Percentiles rank a stretch among this genome's conserved stretches.
Conservation (phyloP, 2,113 vertebrate genomes). For the Galemys pyrenaicus region DNA sequence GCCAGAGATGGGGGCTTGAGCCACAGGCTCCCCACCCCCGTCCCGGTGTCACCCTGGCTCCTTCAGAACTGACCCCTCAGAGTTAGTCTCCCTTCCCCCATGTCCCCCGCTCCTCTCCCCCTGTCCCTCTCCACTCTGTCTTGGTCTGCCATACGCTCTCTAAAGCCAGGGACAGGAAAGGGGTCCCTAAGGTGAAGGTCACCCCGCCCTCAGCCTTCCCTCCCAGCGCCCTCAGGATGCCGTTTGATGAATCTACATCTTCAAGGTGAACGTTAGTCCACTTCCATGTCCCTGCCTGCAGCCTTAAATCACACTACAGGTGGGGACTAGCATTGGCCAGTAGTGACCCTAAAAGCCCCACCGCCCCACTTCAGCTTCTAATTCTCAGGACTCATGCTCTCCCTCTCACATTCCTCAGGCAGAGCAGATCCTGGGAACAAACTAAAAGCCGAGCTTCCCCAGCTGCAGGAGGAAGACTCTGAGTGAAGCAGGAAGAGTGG, state of each 20-base stretch:
- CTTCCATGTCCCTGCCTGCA: not conserved
- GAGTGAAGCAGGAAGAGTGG: not conserved
- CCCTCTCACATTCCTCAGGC: not conserved
- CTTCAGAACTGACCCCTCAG: not conserved
- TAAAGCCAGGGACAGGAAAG: not conserved
- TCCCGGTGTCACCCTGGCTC: too few relatives aligned
- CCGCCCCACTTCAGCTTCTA: not conserved
- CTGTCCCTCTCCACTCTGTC: not conserved
- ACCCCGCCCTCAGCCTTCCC: not conserved
- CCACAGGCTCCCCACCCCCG: rapidly evolving
- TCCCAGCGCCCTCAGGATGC: not conserved
- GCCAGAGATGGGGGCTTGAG: rapidly evolving
- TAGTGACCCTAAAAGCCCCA: not conserved
- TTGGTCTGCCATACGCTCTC: not conserved
- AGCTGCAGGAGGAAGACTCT: not conserved
- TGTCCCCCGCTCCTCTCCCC: too few relatives aligned
- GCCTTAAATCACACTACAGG: not conserved
- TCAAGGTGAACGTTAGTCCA: not conserved
- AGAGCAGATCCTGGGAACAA: not conserved
- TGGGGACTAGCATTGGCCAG: not conserved
- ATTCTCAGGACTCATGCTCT: not conserved
- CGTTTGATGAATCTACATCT: not conserved
- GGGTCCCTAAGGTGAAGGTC: not conserved
- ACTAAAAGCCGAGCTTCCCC: not conserved
- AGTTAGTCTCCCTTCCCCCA: not conserved